These are phyloP conservation scores for Phyto melanocephala DNA, from an alignment of 2,888 invertebrate species.

Conservation along the genomic window DNA sequence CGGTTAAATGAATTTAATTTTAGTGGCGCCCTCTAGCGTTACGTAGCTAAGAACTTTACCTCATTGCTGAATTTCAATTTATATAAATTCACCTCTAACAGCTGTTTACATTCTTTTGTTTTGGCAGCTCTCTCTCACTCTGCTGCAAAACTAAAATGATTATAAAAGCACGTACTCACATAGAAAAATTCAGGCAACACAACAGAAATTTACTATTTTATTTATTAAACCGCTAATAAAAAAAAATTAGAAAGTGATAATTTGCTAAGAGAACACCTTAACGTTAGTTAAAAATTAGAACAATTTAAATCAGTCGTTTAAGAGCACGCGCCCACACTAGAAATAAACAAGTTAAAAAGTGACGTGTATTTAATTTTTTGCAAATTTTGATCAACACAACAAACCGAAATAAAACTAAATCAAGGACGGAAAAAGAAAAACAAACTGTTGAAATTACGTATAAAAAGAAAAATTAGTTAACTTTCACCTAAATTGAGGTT, in stretches of 20 bases:
- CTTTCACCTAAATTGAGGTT: conserved; percentile 2
- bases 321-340: neutral
- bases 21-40: neutral
- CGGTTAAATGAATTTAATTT: too few relatives aligned
- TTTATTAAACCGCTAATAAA: neutral
- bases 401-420: neutral
- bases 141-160: conserved; percentile 16
- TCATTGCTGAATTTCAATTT: neutral
- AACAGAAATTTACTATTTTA: neutral
- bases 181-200: conserved; percentile 1
- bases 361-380: conserved; percentile 19
- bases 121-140: too few relatives aligned
- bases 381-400: neutral
- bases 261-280: too few relatives aligned
- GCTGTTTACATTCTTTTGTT: too few relatives aligned
- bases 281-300: too few relatives aligned
- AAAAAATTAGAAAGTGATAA: neutral
- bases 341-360: neutral
- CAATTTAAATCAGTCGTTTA: too few relatives aligned
- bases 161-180: conserved; percentile 54
- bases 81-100: neutral
- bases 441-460: conserved; percentile 8
- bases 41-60: neutral
- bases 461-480: neutral
- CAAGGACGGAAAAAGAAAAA: conserved; percentile 4